Evolutionary conservation across 2,888 invertebrate genomes (phyloP).

Genomic region (Eudemis profundana): DNA sequence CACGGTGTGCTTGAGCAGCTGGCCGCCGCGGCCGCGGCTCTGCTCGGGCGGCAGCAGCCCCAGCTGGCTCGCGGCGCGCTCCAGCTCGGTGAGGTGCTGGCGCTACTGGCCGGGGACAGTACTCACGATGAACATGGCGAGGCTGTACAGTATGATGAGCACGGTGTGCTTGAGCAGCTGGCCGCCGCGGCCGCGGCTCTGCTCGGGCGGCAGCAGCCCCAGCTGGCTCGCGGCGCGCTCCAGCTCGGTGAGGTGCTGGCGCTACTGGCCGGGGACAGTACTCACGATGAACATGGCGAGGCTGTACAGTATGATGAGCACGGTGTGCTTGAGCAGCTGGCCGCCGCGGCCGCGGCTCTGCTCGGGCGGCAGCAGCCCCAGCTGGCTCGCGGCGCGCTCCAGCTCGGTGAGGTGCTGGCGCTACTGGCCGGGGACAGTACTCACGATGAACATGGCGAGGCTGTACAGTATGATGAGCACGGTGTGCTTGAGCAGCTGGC

Average conservation of each 20-base stretch:
- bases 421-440: constrained; percentile 53
- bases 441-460: too few species aligned
- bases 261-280: constrained; percentile 53
- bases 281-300: too few species aligned
- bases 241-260: too few species aligned
- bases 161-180: constrained; percentile 93
- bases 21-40: constrained; percentile 79
- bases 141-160: constrained; percentile 90
- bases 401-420: constrained; percentile 56
- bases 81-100: too few species aligned
- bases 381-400: constrained; percentile 29
- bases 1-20: constrained; percentile 92
- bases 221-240: constrained; percentile 61
- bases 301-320: too few species aligned
- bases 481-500: too few species aligned
- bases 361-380: too few species aligned
- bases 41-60: constrained; percentile 50
- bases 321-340: too few species aligned
- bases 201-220: constrained; percentile 50
- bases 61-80: constrained; percentile 61
- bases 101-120: constrained; percentile 38
- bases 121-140: constrained; percentile 65
- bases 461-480: too few species aligned
- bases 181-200: constrained; percentile 59
- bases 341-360: too few species aligned